Percentiles rank a stretch among this genome's conserved stretches.
phyloP scores from a whole-genome alignment of 2,888 invertebrate species.

The Chrysotoxum bicinctum region DNA sequence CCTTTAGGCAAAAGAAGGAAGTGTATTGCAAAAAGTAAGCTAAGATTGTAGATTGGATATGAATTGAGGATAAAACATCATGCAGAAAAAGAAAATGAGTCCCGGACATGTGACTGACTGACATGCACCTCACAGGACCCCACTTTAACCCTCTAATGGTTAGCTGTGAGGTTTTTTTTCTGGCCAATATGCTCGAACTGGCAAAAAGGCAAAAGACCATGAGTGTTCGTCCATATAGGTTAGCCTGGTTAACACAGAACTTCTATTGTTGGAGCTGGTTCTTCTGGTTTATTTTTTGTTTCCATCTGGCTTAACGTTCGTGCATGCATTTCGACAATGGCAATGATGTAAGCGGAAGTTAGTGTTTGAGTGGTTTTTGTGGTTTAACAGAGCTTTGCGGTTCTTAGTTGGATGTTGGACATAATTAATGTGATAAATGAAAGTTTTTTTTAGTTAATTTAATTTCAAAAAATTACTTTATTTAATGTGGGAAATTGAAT shows the following conservation, averaged over 20 bases:
- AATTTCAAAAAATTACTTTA: background rate
- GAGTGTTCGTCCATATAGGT: background rate
- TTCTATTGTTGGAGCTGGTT: constrained; percentile 2
- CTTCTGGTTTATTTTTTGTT: constrained; percentile 5
- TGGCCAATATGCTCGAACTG: background rate
- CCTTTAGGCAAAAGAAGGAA: background rate
- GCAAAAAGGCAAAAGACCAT: constrained; percentile 13
- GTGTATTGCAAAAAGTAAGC: background rate
- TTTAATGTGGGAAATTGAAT: background rate
- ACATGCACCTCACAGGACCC: constrained; percentile 32
- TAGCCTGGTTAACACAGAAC: constrained; percentile 10
- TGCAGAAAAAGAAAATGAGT: constrained; percentile 28
- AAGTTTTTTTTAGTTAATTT: background rate
- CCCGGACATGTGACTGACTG: constrained; percentile 37
- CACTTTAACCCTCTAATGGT: constrained; percentile 17
- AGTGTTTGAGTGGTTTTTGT: constrained; percentile 37
- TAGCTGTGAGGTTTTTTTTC: constrained; percentile 3
- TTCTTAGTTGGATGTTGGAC: constrained; percentile 25
- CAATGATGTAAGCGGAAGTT: constrained; percentile 29
- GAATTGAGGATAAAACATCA: constrained; percentile 14
- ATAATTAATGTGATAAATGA: constrained; percentile 28
- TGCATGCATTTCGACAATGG: constrained; percentile 43
- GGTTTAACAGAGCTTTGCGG: constrained; percentile 30
- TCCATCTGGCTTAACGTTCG: constrained; percentile 22
- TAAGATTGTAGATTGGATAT: constrained; percentile 18